Percentiles rank a stretch among this genome's conserved stretches.
Conservation (phyloP, 2,888 invertebrate genomes). For the Merodon equestris region DNA sequence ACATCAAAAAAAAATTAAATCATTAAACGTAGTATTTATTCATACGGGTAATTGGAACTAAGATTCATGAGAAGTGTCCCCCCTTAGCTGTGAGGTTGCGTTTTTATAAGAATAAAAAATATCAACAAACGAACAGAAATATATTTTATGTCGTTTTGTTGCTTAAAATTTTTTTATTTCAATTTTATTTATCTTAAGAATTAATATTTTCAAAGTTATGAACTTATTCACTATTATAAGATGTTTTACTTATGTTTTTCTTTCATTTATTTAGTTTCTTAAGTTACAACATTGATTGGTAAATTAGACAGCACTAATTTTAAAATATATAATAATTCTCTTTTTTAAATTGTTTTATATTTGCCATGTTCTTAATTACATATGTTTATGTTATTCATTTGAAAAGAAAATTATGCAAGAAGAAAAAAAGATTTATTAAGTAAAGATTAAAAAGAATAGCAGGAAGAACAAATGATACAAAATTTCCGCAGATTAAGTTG, state of each 20-base stretch:
- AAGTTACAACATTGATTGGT: conserved; percentile 59
- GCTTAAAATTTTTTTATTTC: conserved; percentile 11
- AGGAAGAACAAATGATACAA: too few relatives aligned
- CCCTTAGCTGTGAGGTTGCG: conserved; percentile 31
- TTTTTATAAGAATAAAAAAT: neutral
- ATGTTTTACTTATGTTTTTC: neutral
- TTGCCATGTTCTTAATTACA: conserved; percentile 45
- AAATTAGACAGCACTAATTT: conserved; percentile 42
- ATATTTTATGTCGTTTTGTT: conserved; percentile 15
- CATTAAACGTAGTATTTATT: neutral
- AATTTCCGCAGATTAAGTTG: too few relatives aligned
- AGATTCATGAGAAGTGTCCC: conserved; percentile 42
- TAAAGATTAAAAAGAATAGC: too few relatives aligned
- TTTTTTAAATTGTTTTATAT: conserved; percentile 3
- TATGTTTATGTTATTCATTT: neutral
- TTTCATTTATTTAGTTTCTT: neutral
- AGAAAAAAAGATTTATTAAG: neutral
- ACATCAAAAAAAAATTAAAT: conserved; percentile 30
- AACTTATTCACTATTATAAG: conserved; percentile 45
- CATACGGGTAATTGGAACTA: conserved; percentile 14
- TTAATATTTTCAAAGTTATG: conserved; percentile 52
- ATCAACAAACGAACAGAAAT: neutral
- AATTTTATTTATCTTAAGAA: conserved; percentile 34
- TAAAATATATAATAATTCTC: conserved; percentile 41
- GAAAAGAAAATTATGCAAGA: neutral